Base-by-base conservation (phyloP, 2,797 vertebrate genomes). In the Microcaecilia unicolor region DNA sequence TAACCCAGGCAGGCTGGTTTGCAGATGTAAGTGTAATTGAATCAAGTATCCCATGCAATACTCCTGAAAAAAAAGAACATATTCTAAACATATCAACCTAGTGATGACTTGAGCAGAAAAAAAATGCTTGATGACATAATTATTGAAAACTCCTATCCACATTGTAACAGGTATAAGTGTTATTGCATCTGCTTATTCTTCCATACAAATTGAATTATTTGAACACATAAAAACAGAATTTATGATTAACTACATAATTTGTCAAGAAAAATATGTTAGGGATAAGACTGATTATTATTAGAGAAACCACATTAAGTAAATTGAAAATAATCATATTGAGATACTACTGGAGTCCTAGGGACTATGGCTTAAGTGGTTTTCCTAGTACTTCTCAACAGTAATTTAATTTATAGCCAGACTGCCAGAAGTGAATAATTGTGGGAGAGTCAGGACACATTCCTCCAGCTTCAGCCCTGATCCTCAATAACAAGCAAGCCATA, bases 351-450 rank as follows among this genome's bases (percentile, higher is more conserved):
- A 36, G 1, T 49, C 51, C 27, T 34, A 31, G 44, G 4, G n/a
- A n/a, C n/a, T n/a, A n/a, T n/a, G n/a, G n/a, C n/a, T 7, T 14
- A 35, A 2, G 6, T 18, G 11, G 1, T 34, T 49, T 31, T 17
- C 1, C 0, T 6, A 19, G 2, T 10, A 36, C 33, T 51, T 39
- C 4, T 4, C n/a, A n/a, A 16, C n/a, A 49, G 33, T 31, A 55
- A 52, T 48, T 56, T 31, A 55, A 52, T 48, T 56, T 34, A 46
- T 44, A 37, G n/a, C 22, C 32, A 5, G 8, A 3, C 5, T 33
- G 35, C 20, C 40, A 55, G 26, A 38, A 50, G 49, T 43, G 12
- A 33, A 44, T 54, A 48, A 62, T 50, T 54, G 37, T 22, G 25
- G 27, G 20, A 12, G 16, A 51, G 62, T 51, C 27, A 47, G 42